Base-by-base conservation (phyloP, 2,113 vertebrate genomes). In the Podiceps cristatus region DNA sequence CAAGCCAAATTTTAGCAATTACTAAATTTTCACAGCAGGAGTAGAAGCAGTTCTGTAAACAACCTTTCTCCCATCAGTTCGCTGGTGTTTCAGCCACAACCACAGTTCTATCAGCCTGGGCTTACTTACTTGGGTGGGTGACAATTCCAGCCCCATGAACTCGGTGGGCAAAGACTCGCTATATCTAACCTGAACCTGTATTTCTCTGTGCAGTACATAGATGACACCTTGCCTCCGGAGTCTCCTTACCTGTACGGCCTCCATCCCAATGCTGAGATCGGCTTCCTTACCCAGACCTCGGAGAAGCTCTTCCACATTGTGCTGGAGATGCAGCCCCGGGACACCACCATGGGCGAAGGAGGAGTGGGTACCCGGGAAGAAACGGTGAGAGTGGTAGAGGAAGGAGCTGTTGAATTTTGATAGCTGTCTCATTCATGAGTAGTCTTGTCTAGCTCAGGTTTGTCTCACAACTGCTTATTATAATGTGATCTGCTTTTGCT, bases 181-280 rank as follows among this genome's bases (percentile, higher is more conserved):
- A 4, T 29, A 4, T 29, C 83, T 92, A 20, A 94, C 10, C 7
- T 12, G 52, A 72, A 13, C 42, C 74, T 60, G 47, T 0, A 15
- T 90, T 37, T 97, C 78, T 66, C 62, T 77, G 31, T 50, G 12
- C 97, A 99, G 99, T 99, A 99, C 95, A 98, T 99, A 5, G 99
- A 99, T 1, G 97, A 98, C 3, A 60, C 89, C 23, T 95, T 99
- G 37, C 99, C 99, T 15, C 74, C 99, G 0, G 99, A 99, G 95
- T 99, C 99, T 0, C 99, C 99, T 0, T 98, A 99, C 74, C 98
- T 99, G 20, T 99, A 99, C 0, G 99, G 99, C 45, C 99, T 99
- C 50, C 99, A 99, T 72, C 99, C 99, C 47, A 99, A 99, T 0
- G 99, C 99, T 0, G 99, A 99, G 98, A 99, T 99, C 11, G 99